These are phyloP conservation scores for Celastrina argiolus DNA, from an alignment of 2,888 invertebrate species.

Conservation along the genomic window DNA sequence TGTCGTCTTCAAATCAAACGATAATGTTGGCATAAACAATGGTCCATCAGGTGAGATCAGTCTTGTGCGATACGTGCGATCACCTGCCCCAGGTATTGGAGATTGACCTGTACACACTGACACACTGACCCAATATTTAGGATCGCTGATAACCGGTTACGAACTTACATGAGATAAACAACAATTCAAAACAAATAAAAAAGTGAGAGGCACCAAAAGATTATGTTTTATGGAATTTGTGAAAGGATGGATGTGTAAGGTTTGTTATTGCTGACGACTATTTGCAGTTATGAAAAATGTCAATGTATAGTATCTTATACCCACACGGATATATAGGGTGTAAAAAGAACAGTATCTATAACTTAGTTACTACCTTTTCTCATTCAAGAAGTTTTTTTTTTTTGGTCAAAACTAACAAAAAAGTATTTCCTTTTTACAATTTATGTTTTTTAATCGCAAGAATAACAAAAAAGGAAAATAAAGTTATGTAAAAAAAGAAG, in stretches of 20 bases:
- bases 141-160: conserved; percentile 21
- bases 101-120: conserved; percentile 49
- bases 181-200: conserved; percentile 21
- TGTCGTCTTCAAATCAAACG: conserved; percentile 33
- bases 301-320: no score
- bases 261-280: background rate
- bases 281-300: background rate
- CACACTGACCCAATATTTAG: conserved; percentile 25
- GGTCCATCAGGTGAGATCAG: conserved; percentile 28
- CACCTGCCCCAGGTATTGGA: conserved; percentile 55
- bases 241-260: background rate
- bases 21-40: conserved; percentile 46
- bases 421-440: no score
- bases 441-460: no score
- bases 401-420: no score
- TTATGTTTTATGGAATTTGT: conserved; percentile 14
- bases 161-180: conserved; percentile 6
- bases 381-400: no score
- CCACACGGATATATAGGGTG: no score
- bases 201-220: conserved; percentile 20
- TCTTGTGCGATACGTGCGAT: conserved; percentile 34
- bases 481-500: no score
- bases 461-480: no score
- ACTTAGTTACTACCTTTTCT: no score
- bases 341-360: no score